These are phyloP conservation scores for Callaeas wilsoni DNA, from an alignment of 2,113 vertebrate species.

Conservation along the genomic window DNA sequence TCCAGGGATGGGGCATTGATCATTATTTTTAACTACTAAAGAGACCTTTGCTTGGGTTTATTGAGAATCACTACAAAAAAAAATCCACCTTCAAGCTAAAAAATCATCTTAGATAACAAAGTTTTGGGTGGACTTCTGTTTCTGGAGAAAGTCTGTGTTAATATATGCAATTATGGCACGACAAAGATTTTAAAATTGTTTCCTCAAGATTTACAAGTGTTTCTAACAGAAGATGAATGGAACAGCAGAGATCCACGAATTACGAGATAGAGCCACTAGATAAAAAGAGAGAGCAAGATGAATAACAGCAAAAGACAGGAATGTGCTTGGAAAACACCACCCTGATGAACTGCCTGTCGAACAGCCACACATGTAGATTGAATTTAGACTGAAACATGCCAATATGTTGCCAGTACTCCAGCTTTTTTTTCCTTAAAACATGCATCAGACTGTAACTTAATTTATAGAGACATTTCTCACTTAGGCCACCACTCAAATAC, in stretches of 20 bases:
- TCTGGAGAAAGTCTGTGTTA: background rate
- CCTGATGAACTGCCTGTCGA: background rate
- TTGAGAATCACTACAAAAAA: background rate
- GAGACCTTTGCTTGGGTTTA: background rate
- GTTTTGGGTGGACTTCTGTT: background rate
- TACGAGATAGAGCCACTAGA: background rate
- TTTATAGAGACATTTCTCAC: conserved; percentile 12
- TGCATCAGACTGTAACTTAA: background rate
- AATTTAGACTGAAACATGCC: background rate
- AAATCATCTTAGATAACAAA: background rate
- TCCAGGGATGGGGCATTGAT: background rate
- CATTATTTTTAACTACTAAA: background rate
- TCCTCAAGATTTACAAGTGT: background rate
- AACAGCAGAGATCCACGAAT: background rate
- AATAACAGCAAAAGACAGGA: background rate
- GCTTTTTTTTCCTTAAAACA: background rate
- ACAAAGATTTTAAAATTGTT: background rate
- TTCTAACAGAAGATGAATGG: background rate
- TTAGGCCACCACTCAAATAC: background rate
- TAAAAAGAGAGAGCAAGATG: background rate
- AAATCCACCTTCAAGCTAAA: background rate
- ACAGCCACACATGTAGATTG: background rate
- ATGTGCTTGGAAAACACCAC: background rate
- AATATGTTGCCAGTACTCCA: background rate
- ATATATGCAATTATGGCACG: background rate